Evolutionary conservation across 2,113 vertebrate species (phyloP).

Genomic region (Rana temporaria): DNA sequence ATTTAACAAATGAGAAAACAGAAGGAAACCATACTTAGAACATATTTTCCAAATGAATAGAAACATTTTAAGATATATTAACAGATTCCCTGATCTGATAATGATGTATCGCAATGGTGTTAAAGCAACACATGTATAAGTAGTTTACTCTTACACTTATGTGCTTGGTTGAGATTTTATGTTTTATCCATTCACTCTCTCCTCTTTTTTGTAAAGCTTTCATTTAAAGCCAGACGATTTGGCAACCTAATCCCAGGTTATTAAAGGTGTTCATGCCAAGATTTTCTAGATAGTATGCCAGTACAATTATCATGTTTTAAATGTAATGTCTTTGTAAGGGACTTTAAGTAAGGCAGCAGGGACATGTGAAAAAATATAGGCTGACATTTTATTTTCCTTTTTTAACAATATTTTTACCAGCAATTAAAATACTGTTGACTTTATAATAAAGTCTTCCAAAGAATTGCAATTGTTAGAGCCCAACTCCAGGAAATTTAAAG

Average conservation of each 20-base stretch:
- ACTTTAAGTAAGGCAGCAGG: neutral
- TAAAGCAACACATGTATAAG: slow-evolving; percentile 39
- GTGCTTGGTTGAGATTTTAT: slow-evolving; percentile 9
- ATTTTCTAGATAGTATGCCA: slow-evolving; percentile 23
- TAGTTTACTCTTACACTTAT: slow-evolving; percentile 36
- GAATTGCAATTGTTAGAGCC: no score
- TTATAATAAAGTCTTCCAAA: no score
- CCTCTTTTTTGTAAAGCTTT: slow-evolving; percentile 18
- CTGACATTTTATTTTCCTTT: neutral
- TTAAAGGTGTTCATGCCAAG: slow-evolving; percentile 33
- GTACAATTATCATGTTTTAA: slow-evolving; percentile 48
- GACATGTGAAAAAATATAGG: neutral
- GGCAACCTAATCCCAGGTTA: slow-evolving; percentile 9
- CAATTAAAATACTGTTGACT: neutral
- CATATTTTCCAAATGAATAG: no score
- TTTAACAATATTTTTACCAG: no score
- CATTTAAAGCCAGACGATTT: slow-evolving; percentile 17
- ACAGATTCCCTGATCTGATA: slow-evolving; percentile 1
- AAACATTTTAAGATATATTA: slow-evolving; percentile 1
- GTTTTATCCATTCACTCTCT: slow-evolving; percentile 26
- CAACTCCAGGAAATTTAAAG: no score
- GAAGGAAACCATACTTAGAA: no score
- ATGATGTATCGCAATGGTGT: neutral
- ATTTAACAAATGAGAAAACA: no score
- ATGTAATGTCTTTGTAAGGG: slow-evolving; percentile 17